Base-by-base conservation (phyloP, 2,888 invertebrate species). In the Epinotia demarniana region DNA sequence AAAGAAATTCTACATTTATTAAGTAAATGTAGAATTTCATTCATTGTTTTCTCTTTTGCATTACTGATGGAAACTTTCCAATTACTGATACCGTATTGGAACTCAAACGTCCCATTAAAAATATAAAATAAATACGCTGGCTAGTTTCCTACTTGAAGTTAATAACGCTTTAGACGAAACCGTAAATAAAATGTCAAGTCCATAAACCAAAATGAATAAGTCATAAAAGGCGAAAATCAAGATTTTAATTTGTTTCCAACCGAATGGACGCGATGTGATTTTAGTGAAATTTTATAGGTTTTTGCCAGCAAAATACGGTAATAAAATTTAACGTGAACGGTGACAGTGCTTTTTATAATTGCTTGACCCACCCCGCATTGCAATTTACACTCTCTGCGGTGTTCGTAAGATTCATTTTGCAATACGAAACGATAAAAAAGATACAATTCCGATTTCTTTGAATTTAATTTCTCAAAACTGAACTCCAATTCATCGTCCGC, bases 161-260 rank as follows among this genome's bases (percentile, higher is more conserved):
- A 33, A 63, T 33, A 33, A 61, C 9, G 8, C 61, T 61, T 61
- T 61, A 18, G 9, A 19, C 57, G 2, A 57, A 39, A 9, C 33
- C n/a, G 19, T 33, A 53, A 66, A 73, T 62, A 57, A 69, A 62
- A 33, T 57, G 73, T 46, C 73, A 62, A 46, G 46, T 12, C 46
- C 73, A 73, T 13, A 11, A 43, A 62, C 55, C 68, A 69, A 49
- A 62, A 4, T 11, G 55, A 74, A 27, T 57, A 63, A 63, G 68
- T 39, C 58, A 39, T 57, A 58, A 74, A 64, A 60, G 49, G 64
- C 12, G 19, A 58, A 58, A 53, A 58, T 49, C 49, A 57, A 74
- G 49, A 63, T 74, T 74, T 64, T 58, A 74, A 74, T 70, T 70
- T 57, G 63, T 46, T 57, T 64, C 23, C 46, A 12, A 18, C 5